phyloP scores from a whole-genome alignment of 2,888 invertebrate species.

The Metallyticus violacea region DNA sequence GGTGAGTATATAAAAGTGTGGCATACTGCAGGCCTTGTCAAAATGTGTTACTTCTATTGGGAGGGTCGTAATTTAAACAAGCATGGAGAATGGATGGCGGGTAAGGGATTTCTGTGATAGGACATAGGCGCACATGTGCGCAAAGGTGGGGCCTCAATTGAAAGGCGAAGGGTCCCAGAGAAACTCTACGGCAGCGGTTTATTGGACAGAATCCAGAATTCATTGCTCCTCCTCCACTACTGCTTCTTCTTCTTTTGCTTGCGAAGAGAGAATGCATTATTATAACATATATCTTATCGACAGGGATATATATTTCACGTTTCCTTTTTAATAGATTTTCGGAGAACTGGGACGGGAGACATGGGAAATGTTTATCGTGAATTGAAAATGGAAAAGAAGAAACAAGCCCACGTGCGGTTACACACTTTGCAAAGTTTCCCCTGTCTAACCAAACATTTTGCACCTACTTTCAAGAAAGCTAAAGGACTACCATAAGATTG shows the following conservation, averaged over 20 bases:
- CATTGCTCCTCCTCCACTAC: neutral
- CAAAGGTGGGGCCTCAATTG: neutral
- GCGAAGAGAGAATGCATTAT: conserved; percentile 24
- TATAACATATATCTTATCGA: conserved; percentile 28
- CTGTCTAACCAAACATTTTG: neutral
- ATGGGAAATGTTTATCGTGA: conserved; percentile 1
- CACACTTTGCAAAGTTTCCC: neutral
- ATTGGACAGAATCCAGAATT: conserved; percentile 28
- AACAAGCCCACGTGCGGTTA: neutral
- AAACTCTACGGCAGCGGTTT: neutral
- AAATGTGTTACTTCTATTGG: neutral
- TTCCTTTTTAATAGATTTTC: conserved; percentile 7
- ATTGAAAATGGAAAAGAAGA: neutral
- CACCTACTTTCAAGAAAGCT: neutral
- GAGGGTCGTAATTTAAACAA: neutral
- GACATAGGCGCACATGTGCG: neutral
- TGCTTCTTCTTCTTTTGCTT: neutral
- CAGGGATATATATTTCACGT: conserved; percentile 22
- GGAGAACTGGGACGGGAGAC: neutral
- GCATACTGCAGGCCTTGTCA: neutral
- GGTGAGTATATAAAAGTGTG: neutral
- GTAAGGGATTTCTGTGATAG: neutral
- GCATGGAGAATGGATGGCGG: neutral
- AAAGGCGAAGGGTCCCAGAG: neutral
- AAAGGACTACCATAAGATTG: too few species aligned